These are phyloP conservation scores for Xiphophorus couchianus DNA, from an alignment of 2,113 vertebrate genomes.

Conservation along the genomic window DNA sequence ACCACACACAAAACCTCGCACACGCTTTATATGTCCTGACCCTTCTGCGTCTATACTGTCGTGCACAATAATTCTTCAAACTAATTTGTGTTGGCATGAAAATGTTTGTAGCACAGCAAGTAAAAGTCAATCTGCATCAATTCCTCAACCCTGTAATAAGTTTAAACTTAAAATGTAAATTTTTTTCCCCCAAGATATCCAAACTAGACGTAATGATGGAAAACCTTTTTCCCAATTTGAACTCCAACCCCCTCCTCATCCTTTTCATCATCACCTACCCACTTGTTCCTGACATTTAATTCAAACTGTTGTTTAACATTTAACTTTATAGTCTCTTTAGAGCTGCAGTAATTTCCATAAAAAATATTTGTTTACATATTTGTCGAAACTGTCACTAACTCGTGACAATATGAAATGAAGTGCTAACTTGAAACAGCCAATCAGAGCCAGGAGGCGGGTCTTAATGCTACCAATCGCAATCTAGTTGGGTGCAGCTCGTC, in stretches of 20 bases:
- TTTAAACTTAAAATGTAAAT: too few species aligned
- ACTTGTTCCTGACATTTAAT: background rate
- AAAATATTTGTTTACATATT: too few species aligned
- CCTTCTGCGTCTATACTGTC: conserved; percentile 10
- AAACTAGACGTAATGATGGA: too few species aligned
- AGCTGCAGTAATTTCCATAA: too few species aligned
- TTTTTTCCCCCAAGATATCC: background rate
- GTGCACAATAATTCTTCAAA: background rate
- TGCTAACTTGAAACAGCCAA: too few species aligned
- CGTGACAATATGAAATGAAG: too few species aligned
- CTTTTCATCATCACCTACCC: background rate
- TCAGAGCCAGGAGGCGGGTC: too few species aligned
- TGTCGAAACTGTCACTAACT: too few species aligned
- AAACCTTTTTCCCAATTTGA: too few species aligned
- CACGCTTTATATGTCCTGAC: conserved; percentile 15
- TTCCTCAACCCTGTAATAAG: background rate
- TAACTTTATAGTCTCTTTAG: background rate
- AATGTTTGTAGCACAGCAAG: background rate
- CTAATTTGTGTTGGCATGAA: background rate
- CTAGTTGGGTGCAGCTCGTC: too few species aligned
- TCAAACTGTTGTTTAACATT: background rate
- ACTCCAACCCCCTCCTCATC: background rate
- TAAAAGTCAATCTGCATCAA: background rate
- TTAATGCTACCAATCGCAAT: too few species aligned
- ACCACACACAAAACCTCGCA: conserved; percentile 42